phyloP scores from a whole-genome alignment of 2,113 vertebrate species.

The Polypterus senegalus region DNA sequence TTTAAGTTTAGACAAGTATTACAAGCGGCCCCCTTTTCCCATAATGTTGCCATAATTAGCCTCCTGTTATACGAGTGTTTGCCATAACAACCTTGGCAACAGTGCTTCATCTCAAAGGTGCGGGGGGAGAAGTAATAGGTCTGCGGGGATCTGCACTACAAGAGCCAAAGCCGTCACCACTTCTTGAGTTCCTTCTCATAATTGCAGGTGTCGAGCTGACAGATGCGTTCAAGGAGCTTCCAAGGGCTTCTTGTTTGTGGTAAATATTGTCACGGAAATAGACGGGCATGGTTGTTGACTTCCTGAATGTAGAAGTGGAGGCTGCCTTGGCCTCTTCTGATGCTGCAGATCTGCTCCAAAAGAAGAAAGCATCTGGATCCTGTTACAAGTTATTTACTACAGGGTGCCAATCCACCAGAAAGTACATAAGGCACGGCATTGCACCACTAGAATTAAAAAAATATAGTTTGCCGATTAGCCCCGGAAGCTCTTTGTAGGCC shows the following conservation, averaged over 20 bases:
- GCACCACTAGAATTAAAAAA: too few species aligned
- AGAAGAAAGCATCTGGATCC: too few species aligned
- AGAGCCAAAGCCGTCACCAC: constrained; percentile 7
- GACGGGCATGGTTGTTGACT: constrained; percentile 10
- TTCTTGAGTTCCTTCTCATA: constrained; percentile 19
- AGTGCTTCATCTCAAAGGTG: constrained; percentile 25
- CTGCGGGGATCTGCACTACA: constrained; percentile 1
- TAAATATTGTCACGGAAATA: constrained; percentile 39
- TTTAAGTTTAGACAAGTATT: background rate
- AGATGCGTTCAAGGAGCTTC: constrained; percentile 32
- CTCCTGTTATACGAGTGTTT: constrained; percentile 21
- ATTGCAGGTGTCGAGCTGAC: constrained; percentile 19
- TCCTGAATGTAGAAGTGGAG: background rate
- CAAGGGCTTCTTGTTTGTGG: constrained; percentile 25
- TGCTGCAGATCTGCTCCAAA: too few species aligned
- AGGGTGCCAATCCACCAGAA: too few species aligned
- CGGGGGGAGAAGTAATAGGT: background rate
- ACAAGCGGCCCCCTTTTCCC: background rate
- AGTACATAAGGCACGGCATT: too few species aligned
- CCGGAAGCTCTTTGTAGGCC: too few species aligned
- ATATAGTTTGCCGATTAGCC: too few species aligned
- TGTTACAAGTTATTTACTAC: too few species aligned
- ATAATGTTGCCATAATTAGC: constrained; percentile 4
- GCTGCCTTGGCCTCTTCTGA: too few species aligned
- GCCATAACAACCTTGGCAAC: constrained; percentile 29